Evolutionary conservation across 2,113 vertebrate genomes (phyloP).

Genomic region (Chloroceryle aenea): DNA sequence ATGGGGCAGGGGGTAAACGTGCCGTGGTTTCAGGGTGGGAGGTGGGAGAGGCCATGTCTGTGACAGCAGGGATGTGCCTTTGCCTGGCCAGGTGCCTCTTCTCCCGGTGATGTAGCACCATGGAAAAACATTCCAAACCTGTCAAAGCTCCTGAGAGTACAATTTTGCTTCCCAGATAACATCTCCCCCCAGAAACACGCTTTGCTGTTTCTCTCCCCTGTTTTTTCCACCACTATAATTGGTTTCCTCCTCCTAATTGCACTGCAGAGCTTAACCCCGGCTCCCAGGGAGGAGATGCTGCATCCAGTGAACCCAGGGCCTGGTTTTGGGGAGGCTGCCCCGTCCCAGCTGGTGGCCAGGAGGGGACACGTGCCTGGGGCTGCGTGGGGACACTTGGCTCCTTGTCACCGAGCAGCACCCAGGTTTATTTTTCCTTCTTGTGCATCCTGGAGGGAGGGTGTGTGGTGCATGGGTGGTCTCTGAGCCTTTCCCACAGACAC

Average conservation of each 20-base stretch:
- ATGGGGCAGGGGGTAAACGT: not conserved
- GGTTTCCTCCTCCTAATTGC: not conserved
- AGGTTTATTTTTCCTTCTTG: not conserved
- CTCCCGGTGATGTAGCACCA: not conserved
- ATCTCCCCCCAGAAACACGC: not conserved
- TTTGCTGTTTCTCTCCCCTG: not conserved
- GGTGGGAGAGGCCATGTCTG: not conserved
- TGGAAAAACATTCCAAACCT: not conserved
- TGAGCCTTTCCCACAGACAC: not conserved
- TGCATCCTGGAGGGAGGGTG: not conserved
- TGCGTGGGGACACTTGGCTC: not conserved
- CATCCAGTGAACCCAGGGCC: rapidly evolving
- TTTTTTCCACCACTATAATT: not conserved
- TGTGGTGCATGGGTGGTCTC: not conserved
- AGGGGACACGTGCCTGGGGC: rapidly evolving
- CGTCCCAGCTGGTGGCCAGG: rapidly evolving
- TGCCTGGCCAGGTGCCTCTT: not conserved
- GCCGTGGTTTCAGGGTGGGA: not conserved
- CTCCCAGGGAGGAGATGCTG: not conserved
- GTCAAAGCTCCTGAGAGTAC: not conserved
- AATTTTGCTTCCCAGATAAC: not conserved
- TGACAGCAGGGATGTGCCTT: not conserved
- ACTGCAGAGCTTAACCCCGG: not conserved
- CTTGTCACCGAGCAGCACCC: not conserved
- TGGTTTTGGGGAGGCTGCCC: not conserved